Evolutionary conservation across 2,113 vertebrate species (phyloP), one percentile per base, ranked within the genome.

Genomic region (Alethe castanea): DNA sequence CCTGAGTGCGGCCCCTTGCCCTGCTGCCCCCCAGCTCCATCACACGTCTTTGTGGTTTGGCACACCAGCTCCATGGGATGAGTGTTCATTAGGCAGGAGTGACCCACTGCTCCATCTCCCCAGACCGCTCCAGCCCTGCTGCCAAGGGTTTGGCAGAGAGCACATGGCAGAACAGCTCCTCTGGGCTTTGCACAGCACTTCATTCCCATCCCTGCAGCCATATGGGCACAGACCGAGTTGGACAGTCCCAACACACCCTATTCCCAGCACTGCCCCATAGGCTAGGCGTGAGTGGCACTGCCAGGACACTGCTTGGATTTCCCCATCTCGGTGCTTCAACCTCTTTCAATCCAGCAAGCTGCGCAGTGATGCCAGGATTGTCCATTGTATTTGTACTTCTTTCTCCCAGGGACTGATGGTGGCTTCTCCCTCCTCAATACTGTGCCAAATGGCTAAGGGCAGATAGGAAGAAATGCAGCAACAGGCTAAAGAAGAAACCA

Each of bases 181-280:
- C 6, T 4, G 8, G 9, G 44, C 20, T 69, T 52, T 18, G 20
- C 26, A 20, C 23, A 1, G 0, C 1, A 1, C 8, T 66, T 69
- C 4, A 1, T 25, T 36, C 12, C 29, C 19, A 17, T 52, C 44
- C 40, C 35, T 7, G 12, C n/a, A 19, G 35, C 38, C 12, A 0
- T 35, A 10, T 38, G 61, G 25, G 8, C 33, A 50, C 25, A 9
- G 22, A 17, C 2, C 6, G 4, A 7, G 28, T 28, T 23, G 14
- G 15, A 25, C 8, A 62, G 22, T 19, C 13, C 42, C 9, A 25
- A 25, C 29, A 31, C 14, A 52, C 12, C 13, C 12, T 61, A 29
- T 50, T 28, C 25, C 31, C 40, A 57, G 42, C 16, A 5, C 42
- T 61, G 17, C 3, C 20, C 13, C 28, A 7, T 14, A 25, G 23